These are phyloP conservation scores for Melanophora roralis DNA, from an alignment of 2,888 invertebrate species.

Conservation along the genomic window DNA sequence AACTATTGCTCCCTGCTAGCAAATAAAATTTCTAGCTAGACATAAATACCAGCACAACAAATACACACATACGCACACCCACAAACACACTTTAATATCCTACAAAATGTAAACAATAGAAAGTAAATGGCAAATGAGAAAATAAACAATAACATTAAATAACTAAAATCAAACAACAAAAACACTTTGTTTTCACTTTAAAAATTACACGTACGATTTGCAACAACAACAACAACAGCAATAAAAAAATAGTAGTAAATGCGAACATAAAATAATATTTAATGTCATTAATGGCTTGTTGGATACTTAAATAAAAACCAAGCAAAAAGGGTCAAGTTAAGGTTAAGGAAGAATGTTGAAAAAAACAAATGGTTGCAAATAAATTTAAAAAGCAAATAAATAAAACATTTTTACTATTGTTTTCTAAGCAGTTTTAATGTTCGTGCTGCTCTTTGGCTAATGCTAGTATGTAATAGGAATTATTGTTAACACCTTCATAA, in stretches of 20 bases:
- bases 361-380: slow-evolving; percentile 2
- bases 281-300: slow-evolving; percentile 47
- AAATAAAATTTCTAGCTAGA: neutral
- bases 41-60: slow-evolving; percentile 12
- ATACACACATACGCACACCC: neutral
- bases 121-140: neutral
- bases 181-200: slow-evolving; percentile 50
- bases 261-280: slow-evolving; percentile 40
- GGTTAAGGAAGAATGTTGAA: neutral
- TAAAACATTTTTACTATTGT: slow-evolving; percentile 27
- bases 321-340: slow-evolving; percentile 45
- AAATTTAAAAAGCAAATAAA: slow-evolving; percentile 2
- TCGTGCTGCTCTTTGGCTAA: neutral
- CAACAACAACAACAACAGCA: neutral
- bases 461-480: slow-evolving; percentile 38
- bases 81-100: slow-evolving; percentile 22
- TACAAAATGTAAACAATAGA: neutral
- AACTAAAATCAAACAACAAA: slow-evolving; percentile 21
- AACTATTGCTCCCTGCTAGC: neutral
- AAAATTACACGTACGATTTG: slow-evolving; percentile 45
- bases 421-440: slow-evolving; percentile 2
- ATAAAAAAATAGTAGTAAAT: neutral
- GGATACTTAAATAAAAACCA: slow-evolving; percentile 9
- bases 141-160: neutral
- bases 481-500: slow-evolving; percentile 45